Percentiles rank a stretch among this genome's conserved stretches.
These are phyloP conservation scores for Steromphala cineraria DNA, from an alignment of 2,888 invertebrate genomes.

Conservation along the genomic window DNA sequence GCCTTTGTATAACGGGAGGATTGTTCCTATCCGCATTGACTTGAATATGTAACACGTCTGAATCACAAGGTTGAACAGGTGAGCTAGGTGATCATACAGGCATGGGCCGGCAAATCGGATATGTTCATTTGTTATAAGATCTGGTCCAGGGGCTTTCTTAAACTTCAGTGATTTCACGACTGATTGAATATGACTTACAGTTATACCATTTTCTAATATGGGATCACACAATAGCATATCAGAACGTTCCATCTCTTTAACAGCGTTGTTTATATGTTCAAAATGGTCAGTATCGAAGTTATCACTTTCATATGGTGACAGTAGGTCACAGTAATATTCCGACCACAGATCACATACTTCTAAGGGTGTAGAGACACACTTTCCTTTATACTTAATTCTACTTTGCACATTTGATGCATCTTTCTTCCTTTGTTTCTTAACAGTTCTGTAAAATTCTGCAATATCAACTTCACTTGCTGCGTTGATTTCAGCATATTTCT, in stretches of 20 bases:
- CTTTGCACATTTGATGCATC: background rate
- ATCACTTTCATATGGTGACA: background rate
- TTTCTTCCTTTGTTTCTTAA: background rate
- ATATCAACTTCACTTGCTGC: background rate
- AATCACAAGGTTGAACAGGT: background rate
- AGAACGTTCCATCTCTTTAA: background rate
- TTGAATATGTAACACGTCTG: background rate
- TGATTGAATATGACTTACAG: background rate
- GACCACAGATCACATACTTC: background rate
- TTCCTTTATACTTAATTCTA: background rate
- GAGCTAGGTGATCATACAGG: background rate
- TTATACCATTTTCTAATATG: background rate
- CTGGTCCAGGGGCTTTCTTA: background rate
- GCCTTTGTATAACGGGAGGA: background rate
- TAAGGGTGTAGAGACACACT: no score
- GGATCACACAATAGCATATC: background rate
- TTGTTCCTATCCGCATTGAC: background rate
- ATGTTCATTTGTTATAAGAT: background rate
- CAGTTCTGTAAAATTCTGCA: background rate
- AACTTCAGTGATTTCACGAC: background rate
- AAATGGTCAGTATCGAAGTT: background rate
- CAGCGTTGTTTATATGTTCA: background rate
- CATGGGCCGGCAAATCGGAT: background rate
- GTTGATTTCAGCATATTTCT: background rate
- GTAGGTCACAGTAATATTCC: background rate